These are phyloP conservation scores for Hyphantria cunea DNA, from an alignment of 1,140 invertebrate species.

Conservation along the genomic window DNA sequence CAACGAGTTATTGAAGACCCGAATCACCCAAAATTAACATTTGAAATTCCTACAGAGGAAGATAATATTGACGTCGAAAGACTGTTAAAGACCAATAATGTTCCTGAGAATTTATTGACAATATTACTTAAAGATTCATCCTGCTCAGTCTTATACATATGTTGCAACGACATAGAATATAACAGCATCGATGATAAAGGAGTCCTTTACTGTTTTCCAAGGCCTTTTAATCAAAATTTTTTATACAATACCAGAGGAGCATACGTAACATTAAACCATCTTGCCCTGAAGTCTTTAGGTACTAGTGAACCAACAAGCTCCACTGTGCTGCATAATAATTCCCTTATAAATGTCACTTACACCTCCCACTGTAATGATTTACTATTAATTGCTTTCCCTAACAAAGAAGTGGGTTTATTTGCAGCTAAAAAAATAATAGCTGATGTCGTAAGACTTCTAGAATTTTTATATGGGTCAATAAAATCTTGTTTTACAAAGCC, in stretches of 20 bases:
- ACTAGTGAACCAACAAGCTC: constrained; percentile 82
- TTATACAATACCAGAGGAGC: constrained; percentile 85
- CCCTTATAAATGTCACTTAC: constrained; percentile 83
- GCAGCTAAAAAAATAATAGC: constrained; percentile 64
- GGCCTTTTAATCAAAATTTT: constrained; percentile 83
- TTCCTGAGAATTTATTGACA: constrained; percentile 78
- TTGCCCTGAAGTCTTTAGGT: constrained; percentile 84
- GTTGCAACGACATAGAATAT: constrained; percentile 84
- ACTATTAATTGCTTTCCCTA: constrained; percentile 76
- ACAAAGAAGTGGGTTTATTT: constrained; percentile 70
- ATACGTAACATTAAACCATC: constrained; percentile 86
- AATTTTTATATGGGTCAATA: constrained; percentile 71
- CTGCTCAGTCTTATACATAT: constrained; percentile 84
- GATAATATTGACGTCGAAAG: constrained; percentile 54
- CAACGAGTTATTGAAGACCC: constrained; percentile 83
- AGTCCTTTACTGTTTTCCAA: constrained; percentile 86
- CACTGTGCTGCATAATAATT: constrained; percentile 80
- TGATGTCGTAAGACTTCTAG: constrained; percentile 74
- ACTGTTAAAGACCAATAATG: constrained; percentile 73
- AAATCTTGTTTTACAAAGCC: constrained; percentile 70
- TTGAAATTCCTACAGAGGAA: constrained; percentile 54
- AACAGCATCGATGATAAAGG: constrained; percentile 84
- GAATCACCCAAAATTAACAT: constrained; percentile 64
- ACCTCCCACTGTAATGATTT: constrained; percentile 81
- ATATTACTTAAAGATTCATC: constrained; percentile 82